Conservation (phyloP, 2,888 invertebrate species). For the Spodoptera picta region DNA sequence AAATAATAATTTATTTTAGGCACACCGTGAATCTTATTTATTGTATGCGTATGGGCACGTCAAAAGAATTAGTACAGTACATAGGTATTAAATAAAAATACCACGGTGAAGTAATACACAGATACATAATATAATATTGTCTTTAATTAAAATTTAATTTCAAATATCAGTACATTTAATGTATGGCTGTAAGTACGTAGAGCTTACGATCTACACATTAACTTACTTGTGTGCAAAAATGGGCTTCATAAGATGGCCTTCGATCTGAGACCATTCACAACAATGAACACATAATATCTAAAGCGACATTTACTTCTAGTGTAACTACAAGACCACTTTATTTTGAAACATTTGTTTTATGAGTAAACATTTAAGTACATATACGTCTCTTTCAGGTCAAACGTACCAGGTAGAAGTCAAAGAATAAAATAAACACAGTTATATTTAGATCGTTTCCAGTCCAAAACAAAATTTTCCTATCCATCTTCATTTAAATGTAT, state of each 20-base stretch:
- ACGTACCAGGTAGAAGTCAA: constrained; percentile 5
- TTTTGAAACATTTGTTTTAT: constrained; percentile 3
- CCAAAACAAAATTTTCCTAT: constrained; percentile 5
- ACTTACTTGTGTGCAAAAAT: constrained; percentile 37
- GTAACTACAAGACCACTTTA: constrained; percentile 27
- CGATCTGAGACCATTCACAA: constrained; percentile 22
- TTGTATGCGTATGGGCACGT: constrained; percentile 51
- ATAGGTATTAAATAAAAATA: constrained; percentile 11
- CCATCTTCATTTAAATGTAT: constrained; percentile 29
- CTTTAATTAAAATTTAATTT: constrained; percentile 25
- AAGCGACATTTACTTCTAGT: constrained; percentile 23
- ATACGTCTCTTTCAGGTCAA: constrained; percentile 9
- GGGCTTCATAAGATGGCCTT: constrained; percentile 23
- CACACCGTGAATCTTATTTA: constrained; percentile 58
- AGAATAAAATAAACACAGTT: constrained; percentile 1
- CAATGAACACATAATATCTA: constrained; percentile 37
- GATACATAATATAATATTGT: constrained; percentile 20
- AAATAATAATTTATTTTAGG: constrained; percentile 54
- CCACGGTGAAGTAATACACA: constrained; percentile 31
- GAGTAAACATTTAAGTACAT: constrained; percentile 24
- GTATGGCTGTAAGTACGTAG: constrained; percentile 50
- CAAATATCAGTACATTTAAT: constrained; percentile 40
- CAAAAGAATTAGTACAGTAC: constrained; percentile 37
- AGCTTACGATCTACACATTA: constrained; percentile 40
- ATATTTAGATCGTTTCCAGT: constrained; percentile 12